Base-by-base conservation (phyloP, 2,888 invertebrate genomes). In the Steinernema scapterisci region DNA sequence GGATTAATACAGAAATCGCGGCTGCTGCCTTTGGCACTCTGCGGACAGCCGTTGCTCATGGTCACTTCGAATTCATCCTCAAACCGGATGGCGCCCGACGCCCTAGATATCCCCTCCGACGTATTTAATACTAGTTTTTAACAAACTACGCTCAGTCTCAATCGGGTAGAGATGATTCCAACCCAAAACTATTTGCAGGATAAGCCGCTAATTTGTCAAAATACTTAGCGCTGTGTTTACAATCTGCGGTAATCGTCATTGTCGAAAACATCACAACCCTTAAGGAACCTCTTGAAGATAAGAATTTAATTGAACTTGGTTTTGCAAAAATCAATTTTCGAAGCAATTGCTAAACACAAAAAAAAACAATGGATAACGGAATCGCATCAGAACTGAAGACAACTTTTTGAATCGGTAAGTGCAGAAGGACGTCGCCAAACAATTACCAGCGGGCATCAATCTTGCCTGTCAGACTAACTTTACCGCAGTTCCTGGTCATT, bases 121-220 rank as follows among this genome's bases (percentile, higher is more conserved):
- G 63, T 63, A 63, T 63, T 63, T 63, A 63, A 63, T 63, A 63
- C 63, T 63, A 31, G 63, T 63, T 63, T 63, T 31, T 63, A 63
- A 31, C 63, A 63, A 63, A 63, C 63, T 25, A 13, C n/a, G 63
- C 31, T 27, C 63, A 63, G 9, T 63, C 31, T 63, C 63, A 63
- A 63, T 13, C 25, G 54, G 25, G 25, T 63, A 27, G 31, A 63
- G 63, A 31, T 38, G 9, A 38, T 38, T 38, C 38, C 38, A 38
- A 38, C 38, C 9, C 38, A 31, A 25, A 38, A 25, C 27, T 31
- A 63, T 63, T 63, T 38, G 16, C 1, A 5, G 11, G 63, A 27
- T 63, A 31, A 63, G 63, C 63, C 31, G 63, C 63, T 63, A 6
- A 63, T 63, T 63, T 27, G 27, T 9, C 16, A 63, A 63, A 63